Conservation (phyloP, 2,797 vertebrate species). For the Alauda arvensis region DNA sequence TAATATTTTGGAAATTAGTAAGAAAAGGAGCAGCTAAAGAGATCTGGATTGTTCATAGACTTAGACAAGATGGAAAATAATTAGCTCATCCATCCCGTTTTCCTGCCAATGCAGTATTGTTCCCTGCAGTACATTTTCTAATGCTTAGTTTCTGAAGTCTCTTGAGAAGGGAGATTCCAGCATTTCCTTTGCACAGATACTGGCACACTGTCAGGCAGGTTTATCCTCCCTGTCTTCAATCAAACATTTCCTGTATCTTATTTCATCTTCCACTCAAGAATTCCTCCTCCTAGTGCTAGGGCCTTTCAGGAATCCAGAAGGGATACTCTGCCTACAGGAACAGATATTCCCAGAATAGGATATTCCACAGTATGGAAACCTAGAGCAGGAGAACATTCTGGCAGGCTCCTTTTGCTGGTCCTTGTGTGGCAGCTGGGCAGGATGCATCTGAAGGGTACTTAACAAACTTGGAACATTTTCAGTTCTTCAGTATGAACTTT, state of each 20-base stretch:
- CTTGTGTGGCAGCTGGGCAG: not conserved
- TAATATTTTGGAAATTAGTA: not conserved
- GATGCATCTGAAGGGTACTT: not conserved
- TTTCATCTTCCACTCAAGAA: not conserved
- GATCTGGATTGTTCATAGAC: constrained; percentile 17
- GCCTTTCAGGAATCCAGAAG: not conserved
- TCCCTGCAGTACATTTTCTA: constrained; percentile 33
- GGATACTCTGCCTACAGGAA: not conserved
- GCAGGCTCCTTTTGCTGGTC: not conserved
- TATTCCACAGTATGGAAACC: not conserved
- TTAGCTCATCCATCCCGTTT: constrained; percentile 29
- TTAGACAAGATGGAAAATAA: constrained; percentile 30
- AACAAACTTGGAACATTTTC: not conserved
- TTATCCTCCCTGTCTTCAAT: constrained; percentile 2
- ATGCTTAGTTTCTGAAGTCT: constrained; percentile 18
- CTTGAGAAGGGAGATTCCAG: constrained; percentile 14
- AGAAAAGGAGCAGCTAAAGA: not conserved
- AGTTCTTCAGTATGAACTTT: not conserved
- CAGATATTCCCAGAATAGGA: not conserved
- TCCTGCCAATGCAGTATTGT: constrained; percentile 11
- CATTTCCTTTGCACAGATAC: constrained; percentile 20
- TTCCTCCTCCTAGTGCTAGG: not conserved
- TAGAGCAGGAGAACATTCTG: not conserved
- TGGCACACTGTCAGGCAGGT: not conserved
- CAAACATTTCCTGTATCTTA: not conserved